These are phyloP conservation scores for Numida meleagris DNA, from an alignment of 2,113 vertebrate species.

Conservation along the genomic window DNA sequence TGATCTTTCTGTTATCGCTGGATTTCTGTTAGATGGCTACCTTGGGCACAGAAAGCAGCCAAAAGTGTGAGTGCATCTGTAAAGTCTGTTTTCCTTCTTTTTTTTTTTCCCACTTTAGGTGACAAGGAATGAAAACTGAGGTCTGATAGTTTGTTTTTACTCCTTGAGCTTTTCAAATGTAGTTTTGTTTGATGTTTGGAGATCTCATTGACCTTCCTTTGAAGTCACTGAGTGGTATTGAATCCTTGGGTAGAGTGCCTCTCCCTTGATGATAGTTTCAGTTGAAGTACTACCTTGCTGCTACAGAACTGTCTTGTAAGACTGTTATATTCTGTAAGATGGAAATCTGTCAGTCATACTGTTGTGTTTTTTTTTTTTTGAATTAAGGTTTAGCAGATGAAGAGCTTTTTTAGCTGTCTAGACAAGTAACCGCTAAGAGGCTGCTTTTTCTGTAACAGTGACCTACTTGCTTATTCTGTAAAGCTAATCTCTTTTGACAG, in stretches of 20 bases:
- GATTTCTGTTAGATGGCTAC: neutral
- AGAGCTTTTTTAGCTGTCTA: slow-evolving; percentile 58
- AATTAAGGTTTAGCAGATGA: slow-evolving; percentile 59
- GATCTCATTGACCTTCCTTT: slow-evolving; percentile 28
- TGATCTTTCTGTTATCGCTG: neutral
- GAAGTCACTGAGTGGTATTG: slow-evolving; percentile 2
- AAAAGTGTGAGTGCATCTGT: neutral
- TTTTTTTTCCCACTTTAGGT: neutral
- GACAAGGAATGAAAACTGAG: neutral
- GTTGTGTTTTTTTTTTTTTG: neutral
- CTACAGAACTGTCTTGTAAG: slow-evolving; percentile 20
- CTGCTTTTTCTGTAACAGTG: slow-evolving; percentile 71
- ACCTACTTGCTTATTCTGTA: slow-evolving; percentile 72
- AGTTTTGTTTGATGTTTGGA: slow-evolving; percentile 38
- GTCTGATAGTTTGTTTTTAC: neutral
- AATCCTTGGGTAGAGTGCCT: slow-evolving; percentile 40
- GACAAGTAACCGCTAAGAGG: slow-evolving; percentile 48
- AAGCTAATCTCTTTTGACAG: slow-evolving; percentile 69
- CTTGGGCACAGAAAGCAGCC: neutral
- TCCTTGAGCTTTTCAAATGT: slow-evolving; percentile 6
- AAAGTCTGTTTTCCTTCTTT: neutral
- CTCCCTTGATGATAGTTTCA: slow-evolving; percentile 15
- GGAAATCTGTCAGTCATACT: slow-evolving; percentile 6
- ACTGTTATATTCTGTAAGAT: neutral
- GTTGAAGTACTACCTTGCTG: neutral